Conservation (phyloP, 2,888 invertebrate genomes). For the Amphimallon solstitiale region DNA sequence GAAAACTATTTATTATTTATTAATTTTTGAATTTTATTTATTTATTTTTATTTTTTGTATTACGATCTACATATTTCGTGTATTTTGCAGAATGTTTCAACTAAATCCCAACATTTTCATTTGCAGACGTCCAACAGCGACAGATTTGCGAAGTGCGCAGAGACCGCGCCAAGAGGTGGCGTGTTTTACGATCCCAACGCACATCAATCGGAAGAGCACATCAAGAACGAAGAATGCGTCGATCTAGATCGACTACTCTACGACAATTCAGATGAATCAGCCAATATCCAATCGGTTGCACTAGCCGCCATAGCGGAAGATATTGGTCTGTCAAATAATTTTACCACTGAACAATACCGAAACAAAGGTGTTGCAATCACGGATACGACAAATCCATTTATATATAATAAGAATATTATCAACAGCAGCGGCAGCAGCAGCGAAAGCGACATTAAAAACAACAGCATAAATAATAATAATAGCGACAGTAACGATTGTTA, state of each 20-base stretch:
- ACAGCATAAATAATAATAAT: slow-evolving; percentile 5
- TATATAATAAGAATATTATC: background rate
- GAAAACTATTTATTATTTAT: no score
- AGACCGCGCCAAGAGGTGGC: slow-evolving; percentile 41
- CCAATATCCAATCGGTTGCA: background rate
- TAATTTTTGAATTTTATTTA: no score
- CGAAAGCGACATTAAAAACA: background rate
- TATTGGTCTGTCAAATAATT: slow-evolving; percentile 15
- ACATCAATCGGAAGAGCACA: slow-evolving; percentile 13
- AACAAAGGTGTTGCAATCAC: no score
- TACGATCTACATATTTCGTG: no score
- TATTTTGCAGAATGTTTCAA: no score
- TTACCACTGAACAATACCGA: background rate
- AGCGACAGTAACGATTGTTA: background rate
- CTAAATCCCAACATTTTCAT: background rate
- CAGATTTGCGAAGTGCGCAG: slow-evolving; percentile 36
- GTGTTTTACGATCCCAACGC: slow-evolving; percentile 37
- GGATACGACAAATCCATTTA: slow-evolving; percentile 1
- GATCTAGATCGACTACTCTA: slow-evolving; percentile 32
- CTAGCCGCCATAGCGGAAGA: slow-evolving; percentile 10
- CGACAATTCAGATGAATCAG: slow-evolving; percentile 38
- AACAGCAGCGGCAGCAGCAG: background rate
- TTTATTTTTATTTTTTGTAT: no score
- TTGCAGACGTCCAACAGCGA: slow-evolving; percentile 39
- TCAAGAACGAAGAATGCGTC: slow-evolving; percentile 34